phyloP scores from a whole-genome alignment of 2,797 vertebrate species.

The Onychomys leucogaster region DNA sequence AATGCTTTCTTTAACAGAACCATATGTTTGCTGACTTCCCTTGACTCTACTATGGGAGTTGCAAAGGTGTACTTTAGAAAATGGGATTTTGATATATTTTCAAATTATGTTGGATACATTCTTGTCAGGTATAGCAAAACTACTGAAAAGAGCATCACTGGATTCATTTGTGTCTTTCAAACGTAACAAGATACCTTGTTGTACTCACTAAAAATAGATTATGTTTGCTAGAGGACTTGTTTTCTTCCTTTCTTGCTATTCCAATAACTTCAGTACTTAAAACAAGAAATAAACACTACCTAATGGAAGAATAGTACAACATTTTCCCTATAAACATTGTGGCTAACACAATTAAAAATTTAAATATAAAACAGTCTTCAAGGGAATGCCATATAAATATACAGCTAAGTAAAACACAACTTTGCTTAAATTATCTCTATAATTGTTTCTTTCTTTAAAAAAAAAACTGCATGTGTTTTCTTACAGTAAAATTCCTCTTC shows the following conservation, averaged over 20 bases:
- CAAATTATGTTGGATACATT: slow-evolving; percentile 17
- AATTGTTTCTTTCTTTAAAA: not conserved
- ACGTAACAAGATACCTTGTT: not conserved
- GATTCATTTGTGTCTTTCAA: slow-evolving; percentile 46
- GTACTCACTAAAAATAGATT: not conserved
- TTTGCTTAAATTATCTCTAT: not conserved
- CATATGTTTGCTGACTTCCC: not conserved
- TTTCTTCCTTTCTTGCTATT: not conserved
- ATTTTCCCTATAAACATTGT: not conserved
- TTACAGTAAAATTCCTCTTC: slow-evolving; percentile 2
- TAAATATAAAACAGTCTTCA: not conserved
- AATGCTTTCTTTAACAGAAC: not conserved
- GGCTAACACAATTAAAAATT: slow-evolving; percentile 5
- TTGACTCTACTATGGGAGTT: not conserved
- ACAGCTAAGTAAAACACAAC: not conserved
- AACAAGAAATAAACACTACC: slow-evolving; percentile 37
- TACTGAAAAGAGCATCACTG: slow-evolving; percentile 50
- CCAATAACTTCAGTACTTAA: slow-evolving; percentile 30
- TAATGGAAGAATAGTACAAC: slow-evolving; percentile 18
- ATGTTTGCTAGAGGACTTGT: not conserved
- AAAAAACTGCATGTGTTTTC: not conserved
- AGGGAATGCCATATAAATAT: not conserved
- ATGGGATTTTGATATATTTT: slow-evolving; percentile 62
- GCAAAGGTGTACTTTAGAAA: slow-evolving; percentile 60
- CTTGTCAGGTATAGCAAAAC: slow-evolving; percentile 52